Evolutionary conservation across 2,113 vertebrate species (phyloP).

Genomic region (Sturnus vulgaris): DNA sequence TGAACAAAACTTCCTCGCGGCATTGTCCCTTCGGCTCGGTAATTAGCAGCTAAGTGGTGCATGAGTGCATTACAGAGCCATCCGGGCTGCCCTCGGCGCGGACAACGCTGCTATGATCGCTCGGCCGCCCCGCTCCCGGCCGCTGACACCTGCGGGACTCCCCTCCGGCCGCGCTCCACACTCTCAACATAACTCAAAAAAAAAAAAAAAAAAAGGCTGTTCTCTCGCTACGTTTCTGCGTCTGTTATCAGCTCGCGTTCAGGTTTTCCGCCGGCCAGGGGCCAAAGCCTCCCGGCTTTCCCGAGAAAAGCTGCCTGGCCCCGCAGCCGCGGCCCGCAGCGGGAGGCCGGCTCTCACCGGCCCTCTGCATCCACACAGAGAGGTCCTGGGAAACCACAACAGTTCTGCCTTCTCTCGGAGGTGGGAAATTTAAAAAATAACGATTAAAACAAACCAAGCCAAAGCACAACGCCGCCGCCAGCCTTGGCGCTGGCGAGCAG

Average conservation of each 20-base stretch:
- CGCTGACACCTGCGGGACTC: neutral
- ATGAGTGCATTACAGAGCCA: rapidly evolving
- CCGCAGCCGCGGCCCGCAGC: neutral
- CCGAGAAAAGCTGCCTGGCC: neutral
- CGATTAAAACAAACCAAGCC: neutral
- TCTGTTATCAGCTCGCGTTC: rapidly evolving
- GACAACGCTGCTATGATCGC: rapidly evolving
- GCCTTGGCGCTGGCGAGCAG: neutral
- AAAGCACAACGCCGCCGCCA: neutral
- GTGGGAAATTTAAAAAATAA: neutral
- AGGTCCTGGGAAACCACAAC: neutral
- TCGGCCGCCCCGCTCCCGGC: neutral
- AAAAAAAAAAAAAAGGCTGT: neutral
- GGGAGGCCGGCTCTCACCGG: neutral
- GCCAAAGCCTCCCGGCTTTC: neutral
- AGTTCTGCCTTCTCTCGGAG: neutral
- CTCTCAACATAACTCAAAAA: neutral
- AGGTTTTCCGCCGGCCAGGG: neutral
- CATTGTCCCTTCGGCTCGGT: neutral
- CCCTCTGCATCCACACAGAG: neutral
- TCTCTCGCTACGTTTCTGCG: neutral
- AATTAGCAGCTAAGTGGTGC: neutral
- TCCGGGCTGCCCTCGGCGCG: neutral
- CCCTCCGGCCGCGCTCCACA: neutral
- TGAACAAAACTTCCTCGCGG: neutral